Percentiles rank a stretch among this genome's conserved stretches.
phyloP scores from a whole-genome alignment of 2,797 vertebrate species.

The Peromyscus eremicus region DNA sequence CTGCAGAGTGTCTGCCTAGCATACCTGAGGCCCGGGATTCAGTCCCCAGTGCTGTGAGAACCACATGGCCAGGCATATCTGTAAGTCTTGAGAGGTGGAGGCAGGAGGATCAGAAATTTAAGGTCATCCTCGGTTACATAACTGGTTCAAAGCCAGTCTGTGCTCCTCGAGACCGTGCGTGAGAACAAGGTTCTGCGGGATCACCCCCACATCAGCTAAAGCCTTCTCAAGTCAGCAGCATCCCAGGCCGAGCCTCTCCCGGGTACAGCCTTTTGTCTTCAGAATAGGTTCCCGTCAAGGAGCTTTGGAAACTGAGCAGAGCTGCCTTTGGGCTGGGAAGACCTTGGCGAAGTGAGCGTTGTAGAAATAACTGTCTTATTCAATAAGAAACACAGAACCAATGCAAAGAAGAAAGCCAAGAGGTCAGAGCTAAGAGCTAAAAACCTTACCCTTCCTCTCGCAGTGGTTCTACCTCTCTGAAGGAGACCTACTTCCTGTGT shows the following conservation, averaged over 20 bases:
- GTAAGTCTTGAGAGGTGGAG: not conserved
- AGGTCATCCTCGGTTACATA: not conserved
- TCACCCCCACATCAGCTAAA: fast-evolving
- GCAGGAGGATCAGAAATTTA: not conserved
- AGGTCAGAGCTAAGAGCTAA: too few relatives aligned
- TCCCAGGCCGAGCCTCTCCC: not conserved
- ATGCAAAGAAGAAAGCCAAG: too few relatives aligned
- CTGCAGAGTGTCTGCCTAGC: not conserved
- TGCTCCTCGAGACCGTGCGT: not conserved
- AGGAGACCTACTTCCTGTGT: too few relatives aligned
- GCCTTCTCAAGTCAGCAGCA: not conserved
- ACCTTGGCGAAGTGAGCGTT: not conserved
- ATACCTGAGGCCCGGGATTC: not conserved
- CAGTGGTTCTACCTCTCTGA: too few relatives aligned
- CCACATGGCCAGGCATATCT: not conserved
- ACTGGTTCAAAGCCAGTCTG: not conserved
- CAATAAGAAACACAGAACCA: too few relatives aligned
- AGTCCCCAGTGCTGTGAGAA: not conserved
- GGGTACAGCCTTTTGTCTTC: not conserved
- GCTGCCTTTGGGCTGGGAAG: not conserved
- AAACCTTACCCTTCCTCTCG: too few relatives aligned
- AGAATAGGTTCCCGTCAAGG: not conserved
- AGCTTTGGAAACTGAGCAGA: not conserved
- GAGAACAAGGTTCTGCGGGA: not conserved
- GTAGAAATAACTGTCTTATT: too few relatives aligned